A percentile compares a stretch with the other conserved stretches of the same genome.
These are phyloP conservation scores for Parapristionchus giblindavisi DNA, from an alignment of 2,888 invertebrate species.

Conservation along the genomic window DNA sequence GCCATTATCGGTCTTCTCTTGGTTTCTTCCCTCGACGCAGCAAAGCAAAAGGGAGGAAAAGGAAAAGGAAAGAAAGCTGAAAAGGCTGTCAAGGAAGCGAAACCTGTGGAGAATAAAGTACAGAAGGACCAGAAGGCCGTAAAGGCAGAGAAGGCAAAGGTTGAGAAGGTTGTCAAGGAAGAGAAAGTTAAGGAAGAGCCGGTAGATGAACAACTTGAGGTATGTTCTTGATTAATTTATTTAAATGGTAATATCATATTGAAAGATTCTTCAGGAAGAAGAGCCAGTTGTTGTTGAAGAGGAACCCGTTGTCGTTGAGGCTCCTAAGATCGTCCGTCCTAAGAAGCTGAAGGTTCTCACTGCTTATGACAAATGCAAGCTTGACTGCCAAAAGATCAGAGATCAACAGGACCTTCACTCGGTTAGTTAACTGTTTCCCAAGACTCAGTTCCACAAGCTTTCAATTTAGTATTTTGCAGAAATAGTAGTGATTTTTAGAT, in stretches of 20 bases:
- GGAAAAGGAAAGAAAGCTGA: conserved; percentile 45
- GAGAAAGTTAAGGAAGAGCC: conserved; percentile 7
- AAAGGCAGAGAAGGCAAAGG: conserved; percentile 38
- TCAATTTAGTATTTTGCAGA: background rate
- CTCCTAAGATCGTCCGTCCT: conserved; percentile 45
- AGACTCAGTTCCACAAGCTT: background rate
- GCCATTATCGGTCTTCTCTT: conserved; percentile 51
- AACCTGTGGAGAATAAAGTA: conserved; percentile 1
- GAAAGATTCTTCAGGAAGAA: background rate
- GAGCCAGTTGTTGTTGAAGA: conserved; percentile 14
- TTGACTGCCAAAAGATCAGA: conserved; percentile 36
- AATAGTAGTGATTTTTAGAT: background rate
- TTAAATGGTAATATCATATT: background rate
- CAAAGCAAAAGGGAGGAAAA: conserved; percentile 48
- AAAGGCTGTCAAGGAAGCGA: background rate
- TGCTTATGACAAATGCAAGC: conserved; percentile 36
- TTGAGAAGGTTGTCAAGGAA: conserved; percentile 3
- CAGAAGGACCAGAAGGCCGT: conserved; percentile 41
- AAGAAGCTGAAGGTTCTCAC: conserved; percentile 48
- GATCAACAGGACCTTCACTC: conserved; percentile 34
- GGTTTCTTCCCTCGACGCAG: conserved; percentile 48
- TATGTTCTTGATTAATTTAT: background rate
- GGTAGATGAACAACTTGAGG: background rate
- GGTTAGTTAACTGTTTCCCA: background rate
- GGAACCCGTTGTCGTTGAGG: conserved; percentile 24